Evolutionary conservation across 35 echinoderm and acorn worm species (phyloP), one percentile per base, ranked within the genome.

Genomic region (Apostichopus californicus): DNA sequence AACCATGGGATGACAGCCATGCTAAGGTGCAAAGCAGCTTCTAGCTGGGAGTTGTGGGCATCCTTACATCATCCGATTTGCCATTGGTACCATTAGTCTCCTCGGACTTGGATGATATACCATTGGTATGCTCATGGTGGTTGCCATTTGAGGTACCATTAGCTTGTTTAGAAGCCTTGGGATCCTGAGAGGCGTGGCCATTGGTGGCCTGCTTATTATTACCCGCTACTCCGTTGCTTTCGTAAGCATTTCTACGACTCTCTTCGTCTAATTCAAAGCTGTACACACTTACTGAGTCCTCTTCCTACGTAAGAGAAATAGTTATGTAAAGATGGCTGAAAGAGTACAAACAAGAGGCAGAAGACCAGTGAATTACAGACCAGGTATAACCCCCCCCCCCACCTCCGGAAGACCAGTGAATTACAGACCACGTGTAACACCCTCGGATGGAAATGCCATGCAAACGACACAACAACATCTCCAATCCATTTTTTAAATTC

Each of bases 201-300:
- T 77, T 90, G 21, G 25, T 18, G 18, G 9, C 61, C 0, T 20
- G 55, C 24, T 34, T 78, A 81, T 14, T 52, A 81, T 23, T 14
- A 58, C 24, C 68, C 12, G 10, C 81, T 34, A 20, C 24, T 53
- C 15, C 4, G 78, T 87, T 26, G 80, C 73, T 78, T 73, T 46
- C 10, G 68, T 68, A 56, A 52, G 81, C 80, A 75, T 77, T 78
- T 20, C 75, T 55, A 73, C 54, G 70, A 54, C 77, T 57, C 23
- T 94, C 93, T 8, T 65, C 86, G 52, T 94, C 95, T 84, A 96
- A 90, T 85, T 96, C 95, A 96, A 96, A 96, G 91, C 95, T 96
- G 93, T 92, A 96, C 83, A 96, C 93, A 87, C 95, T 96, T 63
- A 96, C 93, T 12, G 90, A 86, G 83, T 96, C 95, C 78, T 96